A percentile compares a stretch with the other conserved stretches of the same genome.
Conservation (phyloP, 2,113 vertebrate genomes). For the Oostethus manadensis region DNA sequence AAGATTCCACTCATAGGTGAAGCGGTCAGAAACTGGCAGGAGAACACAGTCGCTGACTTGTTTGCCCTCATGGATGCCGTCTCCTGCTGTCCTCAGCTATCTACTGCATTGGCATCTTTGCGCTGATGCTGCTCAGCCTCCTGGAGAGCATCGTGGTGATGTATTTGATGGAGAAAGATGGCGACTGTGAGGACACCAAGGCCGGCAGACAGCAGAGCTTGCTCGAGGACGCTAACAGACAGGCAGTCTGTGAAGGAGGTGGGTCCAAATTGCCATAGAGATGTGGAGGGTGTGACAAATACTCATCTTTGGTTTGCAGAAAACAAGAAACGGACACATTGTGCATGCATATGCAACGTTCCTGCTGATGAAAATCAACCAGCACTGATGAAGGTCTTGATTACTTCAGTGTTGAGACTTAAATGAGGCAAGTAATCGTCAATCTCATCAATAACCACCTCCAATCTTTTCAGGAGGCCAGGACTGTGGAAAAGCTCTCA, state of each 20-base stretch:
- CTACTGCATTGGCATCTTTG: constrained; percentile 67
- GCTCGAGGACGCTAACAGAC: background rate
- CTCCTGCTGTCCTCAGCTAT: constrained; percentile 16
- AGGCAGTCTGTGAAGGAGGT: background rate
- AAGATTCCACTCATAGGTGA: constrained; percentile 64
- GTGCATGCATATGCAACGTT: background rate
- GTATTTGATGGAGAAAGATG: constrained; percentile 55
- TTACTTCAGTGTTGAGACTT: background rate
- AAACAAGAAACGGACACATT: background rate
- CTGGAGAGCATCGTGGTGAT: constrained; percentile 69
- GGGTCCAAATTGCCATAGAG: background rate
- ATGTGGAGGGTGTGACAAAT: background rate
- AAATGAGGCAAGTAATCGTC: too few relatives aligned
- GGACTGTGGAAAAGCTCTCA: background rate
- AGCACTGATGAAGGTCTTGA: constrained; percentile 8
- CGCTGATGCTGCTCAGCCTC: constrained; percentile 71
- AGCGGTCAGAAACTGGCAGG: background rate
- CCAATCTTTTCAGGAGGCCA: background rate
- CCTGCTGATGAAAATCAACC: constrained; percentile 9
- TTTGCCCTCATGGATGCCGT: background rate
- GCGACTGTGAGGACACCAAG: background rate
- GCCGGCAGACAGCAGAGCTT: background rate
- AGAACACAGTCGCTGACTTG: background rate
- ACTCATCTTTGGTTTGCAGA: constrained; percentile 25
- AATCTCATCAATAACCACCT: background rate